These are phyloP conservation scores for Mionectes macconnelli DNA, from an alignment of 2,113 vertebrate species.

Conservation along the genomic window DNA sequence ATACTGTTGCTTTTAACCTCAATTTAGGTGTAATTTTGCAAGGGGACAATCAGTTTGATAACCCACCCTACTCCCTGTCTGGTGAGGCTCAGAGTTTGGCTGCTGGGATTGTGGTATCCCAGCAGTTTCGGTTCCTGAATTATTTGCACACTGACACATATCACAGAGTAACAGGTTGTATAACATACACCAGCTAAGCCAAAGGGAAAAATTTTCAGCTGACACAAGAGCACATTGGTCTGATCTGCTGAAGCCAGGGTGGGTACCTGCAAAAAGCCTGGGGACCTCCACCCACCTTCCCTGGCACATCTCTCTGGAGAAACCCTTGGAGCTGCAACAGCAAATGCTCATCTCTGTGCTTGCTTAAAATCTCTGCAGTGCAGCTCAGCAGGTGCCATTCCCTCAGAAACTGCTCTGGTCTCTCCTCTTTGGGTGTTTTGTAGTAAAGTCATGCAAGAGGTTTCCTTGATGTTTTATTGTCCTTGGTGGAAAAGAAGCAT, in stretches of 20 bases:
- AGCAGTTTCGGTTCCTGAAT: not conserved
- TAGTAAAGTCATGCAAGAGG: not conserved
- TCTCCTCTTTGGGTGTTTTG: not conserved
- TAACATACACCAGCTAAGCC: not conserved
- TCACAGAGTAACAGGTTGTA: accelerated
- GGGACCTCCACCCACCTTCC: not conserved
- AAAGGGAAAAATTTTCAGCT: not conserved
- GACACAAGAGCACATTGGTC: not conserved
- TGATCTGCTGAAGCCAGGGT: not conserved
- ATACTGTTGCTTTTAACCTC: not conserved
- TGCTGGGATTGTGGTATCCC: not conserved
- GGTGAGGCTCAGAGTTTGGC: not conserved
- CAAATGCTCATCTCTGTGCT: accelerated
- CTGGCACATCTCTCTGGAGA: accelerated
- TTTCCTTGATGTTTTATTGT: not conserved
- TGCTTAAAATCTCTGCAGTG: not conserved
- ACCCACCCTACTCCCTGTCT: not conserved
- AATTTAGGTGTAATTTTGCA: not conserved
- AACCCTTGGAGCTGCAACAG: not conserved
- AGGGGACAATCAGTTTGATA: not conserved
- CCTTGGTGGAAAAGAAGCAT: not conserved
- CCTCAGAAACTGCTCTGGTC: not conserved
- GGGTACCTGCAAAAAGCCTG: accelerated
- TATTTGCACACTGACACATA: accelerated
- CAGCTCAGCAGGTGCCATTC: not conserved